Conservation (phyloP, 2,113 vertebrate species). For the Mirounga angustirostris region DNA sequence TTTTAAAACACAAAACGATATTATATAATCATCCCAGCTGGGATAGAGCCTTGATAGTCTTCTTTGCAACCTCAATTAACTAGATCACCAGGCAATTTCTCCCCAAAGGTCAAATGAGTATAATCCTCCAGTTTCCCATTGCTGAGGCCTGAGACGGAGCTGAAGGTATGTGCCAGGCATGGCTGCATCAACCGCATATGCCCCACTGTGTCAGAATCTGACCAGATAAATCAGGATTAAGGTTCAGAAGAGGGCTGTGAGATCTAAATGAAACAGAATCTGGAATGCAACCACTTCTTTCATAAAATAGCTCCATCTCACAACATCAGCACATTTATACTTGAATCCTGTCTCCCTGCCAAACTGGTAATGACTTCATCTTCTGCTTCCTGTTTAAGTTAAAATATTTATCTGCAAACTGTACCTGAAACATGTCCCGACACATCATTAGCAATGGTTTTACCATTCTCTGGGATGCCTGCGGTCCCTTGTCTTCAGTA, state of each 20-base stretch:
- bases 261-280: slow-evolving; percentile 44
- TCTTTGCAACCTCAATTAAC: slow-evolving; percentile 45
- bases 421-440: background rate
- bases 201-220: background rate
- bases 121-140: background rate
- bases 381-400: slow-evolving; percentile 45
- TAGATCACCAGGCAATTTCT: slow-evolving; percentile 52
- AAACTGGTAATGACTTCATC: slow-evolving; percentile 34
- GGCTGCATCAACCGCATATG: background rate
- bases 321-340: slow-evolving; percentile 46
- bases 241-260: background rate
- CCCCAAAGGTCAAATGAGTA: slow-evolving; percentile 12
- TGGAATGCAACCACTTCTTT: background rate
- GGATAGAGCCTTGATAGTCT: background rate
- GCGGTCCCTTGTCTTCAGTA: background rate
- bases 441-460: background rate
- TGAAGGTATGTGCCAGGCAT: background rate
- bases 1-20: slow-evolving; percentile 18
- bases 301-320: slow-evolving; percentile 48
- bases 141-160: background rate
- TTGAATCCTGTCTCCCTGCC: background rate
- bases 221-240: slow-evolving; percentile 59
- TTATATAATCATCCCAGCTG: background rate
- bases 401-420: slow-evolving; percentile 51
- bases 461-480: background rate